These are phyloP conservation scores for Wiebesia pumilae DNA, from an alignment of 1,140 invertebrate genomes.

Conservation along the genomic window DNA sequence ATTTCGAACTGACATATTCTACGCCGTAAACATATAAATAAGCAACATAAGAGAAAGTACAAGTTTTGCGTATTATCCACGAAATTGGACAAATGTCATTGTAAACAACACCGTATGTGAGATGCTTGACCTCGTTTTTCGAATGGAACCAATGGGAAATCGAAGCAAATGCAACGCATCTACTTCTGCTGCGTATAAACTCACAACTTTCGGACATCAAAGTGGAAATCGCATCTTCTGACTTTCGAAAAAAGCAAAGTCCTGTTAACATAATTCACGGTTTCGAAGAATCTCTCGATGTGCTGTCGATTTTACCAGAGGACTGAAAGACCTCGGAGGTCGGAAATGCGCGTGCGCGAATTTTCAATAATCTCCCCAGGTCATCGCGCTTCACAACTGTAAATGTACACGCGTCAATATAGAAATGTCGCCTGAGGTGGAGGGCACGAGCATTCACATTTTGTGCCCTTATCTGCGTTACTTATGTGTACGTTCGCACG, in stretches of 20 bases:
- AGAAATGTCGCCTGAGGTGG: not conserved
- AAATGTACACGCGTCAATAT: slow-evolving; percentile 7
- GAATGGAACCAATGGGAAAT: no score
- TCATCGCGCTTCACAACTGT: slow-evolving; percentile 34
- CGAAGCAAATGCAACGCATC: no score
- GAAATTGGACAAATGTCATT: no score
- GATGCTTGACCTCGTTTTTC: no score
- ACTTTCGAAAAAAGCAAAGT: slow-evolving; percentile 7
- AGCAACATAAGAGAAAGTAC: no score
- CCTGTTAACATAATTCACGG: slow-evolving; percentile 26
- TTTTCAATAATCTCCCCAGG: slow-evolving; percentile 33
- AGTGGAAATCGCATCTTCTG: not conserved
- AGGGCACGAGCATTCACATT: not conserved
- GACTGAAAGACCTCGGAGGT: not conserved
- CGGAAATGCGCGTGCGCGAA: not conserved
- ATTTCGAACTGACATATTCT: no score
- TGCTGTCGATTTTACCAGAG: not conserved
- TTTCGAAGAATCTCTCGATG: not conserved
- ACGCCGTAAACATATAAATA: no score
- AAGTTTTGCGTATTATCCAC: no score
- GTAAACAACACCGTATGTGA: no score
- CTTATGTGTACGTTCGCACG: not conserved
- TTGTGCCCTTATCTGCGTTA: not conserved
- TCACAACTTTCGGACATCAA: not conserved
- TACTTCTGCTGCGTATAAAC: not conserved